phyloP scores from a whole-genome alignment of 2,113 vertebrate genomes.

The Kryptolebias marmoratus region DNA sequence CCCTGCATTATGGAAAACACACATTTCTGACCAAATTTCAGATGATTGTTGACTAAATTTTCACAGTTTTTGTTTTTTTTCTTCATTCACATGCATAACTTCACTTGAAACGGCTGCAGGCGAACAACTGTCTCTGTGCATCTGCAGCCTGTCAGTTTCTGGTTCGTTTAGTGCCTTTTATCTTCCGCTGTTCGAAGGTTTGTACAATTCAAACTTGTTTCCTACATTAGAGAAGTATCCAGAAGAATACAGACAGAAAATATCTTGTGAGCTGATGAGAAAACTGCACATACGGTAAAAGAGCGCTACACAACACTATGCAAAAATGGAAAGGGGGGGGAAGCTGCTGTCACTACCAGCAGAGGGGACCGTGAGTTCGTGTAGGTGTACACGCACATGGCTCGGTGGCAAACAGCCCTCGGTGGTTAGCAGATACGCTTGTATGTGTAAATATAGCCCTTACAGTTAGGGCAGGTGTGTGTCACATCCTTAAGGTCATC shows the following conservation, averaged over 20 bases:
- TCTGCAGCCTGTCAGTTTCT: neutral
- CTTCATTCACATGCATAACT: conserved; percentile 23
- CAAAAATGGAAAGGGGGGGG: conserved; percentile 38
- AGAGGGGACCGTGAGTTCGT: conserved; percentile 48
- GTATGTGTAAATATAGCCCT: conserved; percentile 98
- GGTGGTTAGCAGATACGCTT: conserved; percentile 94
- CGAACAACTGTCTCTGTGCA: neutral
- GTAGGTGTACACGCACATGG: conserved; percentile 57
- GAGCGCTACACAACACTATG: conserved; percentile 62
- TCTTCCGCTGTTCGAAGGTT: conserved; percentile 22
- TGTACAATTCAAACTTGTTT: conserved; percentile 56
- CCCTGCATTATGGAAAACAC: conserved; percentile 30
- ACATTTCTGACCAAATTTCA: conserved; percentile 49
- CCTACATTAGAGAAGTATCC: conserved; percentile 45
- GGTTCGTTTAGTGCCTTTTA: conserved; percentile 14
- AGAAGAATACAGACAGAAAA: conserved; percentile 61
- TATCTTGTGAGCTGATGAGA: conserved; percentile 55
- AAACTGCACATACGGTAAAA: conserved; percentile 58
- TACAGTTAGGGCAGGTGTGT: conserved; percentile 97
- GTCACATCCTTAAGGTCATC: conserved; percentile 99
- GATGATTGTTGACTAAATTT: conserved; percentile 55
- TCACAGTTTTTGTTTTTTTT: conserved; percentile 58
- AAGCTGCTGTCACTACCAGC: conserved; percentile 57
- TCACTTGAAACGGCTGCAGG: conserved; percentile 7
- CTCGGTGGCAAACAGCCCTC: conserved; percentile 56